Percentiles rank a stretch among this genome's conserved stretches.
Conservation (phyloP, 2,113 vertebrate species). For the Saguinus midas region DNA sequence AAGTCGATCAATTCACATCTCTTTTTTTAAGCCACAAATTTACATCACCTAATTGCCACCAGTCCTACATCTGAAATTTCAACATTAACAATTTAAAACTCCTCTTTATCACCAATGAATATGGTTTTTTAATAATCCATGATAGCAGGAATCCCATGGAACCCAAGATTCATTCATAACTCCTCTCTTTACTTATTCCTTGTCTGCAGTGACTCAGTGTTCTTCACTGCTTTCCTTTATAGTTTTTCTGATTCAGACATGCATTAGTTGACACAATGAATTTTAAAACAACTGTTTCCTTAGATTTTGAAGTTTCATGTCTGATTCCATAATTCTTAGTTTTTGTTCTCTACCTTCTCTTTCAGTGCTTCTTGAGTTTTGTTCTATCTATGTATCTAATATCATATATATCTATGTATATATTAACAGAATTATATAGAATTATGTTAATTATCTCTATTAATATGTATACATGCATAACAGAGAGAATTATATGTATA, state of each 20-base stretch:
- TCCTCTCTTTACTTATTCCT: not conserved
- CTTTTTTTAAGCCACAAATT: not conserved
- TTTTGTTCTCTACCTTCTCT: not conserved
- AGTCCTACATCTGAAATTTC: not conserved
- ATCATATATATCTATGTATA: too few relatives aligned
- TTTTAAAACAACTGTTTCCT: not conserved
- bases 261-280: not conserved
- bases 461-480: too few relatives aligned
- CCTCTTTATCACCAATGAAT: not conserved
- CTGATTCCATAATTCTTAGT: not conserved
- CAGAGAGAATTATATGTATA: too few relatives aligned
- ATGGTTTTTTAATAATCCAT: not conserved
- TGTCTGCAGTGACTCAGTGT: not conserved
- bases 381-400: not conserved
- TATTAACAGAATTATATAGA: too few relatives aligned
- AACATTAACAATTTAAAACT: not conserved
- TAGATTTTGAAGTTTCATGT: not conserved
- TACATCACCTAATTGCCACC: not conserved
- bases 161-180: not conserved
- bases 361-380: not conserved
- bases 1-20: not conserved
- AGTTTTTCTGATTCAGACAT: conserved; percentile 7
- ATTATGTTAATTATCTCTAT: too few relatives aligned
- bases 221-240: not conserved
- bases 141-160: not conserved